Conservation (phyloP, 2,797 vertebrate genomes). For the Melanotaenia parkinsoni region DNA sequence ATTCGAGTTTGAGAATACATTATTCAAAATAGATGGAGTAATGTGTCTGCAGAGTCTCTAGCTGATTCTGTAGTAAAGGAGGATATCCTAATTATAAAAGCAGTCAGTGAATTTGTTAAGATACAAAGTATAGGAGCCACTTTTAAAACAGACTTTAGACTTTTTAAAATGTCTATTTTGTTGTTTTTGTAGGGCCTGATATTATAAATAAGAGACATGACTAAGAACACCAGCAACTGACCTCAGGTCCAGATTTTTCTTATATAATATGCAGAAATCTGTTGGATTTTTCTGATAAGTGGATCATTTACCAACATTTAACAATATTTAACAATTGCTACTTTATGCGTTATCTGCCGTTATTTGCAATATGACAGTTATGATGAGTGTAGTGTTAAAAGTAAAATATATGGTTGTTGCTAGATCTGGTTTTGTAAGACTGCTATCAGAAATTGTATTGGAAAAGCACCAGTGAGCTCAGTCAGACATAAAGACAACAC, state of each 20-base stretch:
- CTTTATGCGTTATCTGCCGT: no score
- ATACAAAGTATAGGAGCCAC: neutral
- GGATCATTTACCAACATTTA: no score
- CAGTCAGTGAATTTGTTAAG: neutral
- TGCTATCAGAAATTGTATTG: neutral
- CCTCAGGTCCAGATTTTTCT: neutral
- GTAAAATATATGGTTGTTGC: neutral
- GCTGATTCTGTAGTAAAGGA: no score
- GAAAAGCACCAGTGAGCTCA: neutral
- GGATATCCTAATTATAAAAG: constrained; percentile 17
- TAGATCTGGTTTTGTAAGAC: neutral
- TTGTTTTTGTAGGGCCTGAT: neutral
- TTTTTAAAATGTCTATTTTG: neutral
- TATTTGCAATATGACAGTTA: neutral
- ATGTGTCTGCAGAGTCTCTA: constrained; percentile 23
- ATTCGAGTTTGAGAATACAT: constrained; percentile 26
- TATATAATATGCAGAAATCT: neutral
- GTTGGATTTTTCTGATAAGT: no score
- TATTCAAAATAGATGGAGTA: constrained; percentile 44
- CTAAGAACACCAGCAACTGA: neutral
- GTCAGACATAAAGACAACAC: no score
- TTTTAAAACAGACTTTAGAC: neutral
- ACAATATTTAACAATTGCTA: no score
- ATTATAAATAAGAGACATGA: neutral
- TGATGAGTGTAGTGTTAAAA: neutral